A percentile compares a stretch with the other conserved stretches of the same genome.
phyloP scores from a whole-genome alignment of 2,113 vertebrate species.

The Octodon degus region DNA sequence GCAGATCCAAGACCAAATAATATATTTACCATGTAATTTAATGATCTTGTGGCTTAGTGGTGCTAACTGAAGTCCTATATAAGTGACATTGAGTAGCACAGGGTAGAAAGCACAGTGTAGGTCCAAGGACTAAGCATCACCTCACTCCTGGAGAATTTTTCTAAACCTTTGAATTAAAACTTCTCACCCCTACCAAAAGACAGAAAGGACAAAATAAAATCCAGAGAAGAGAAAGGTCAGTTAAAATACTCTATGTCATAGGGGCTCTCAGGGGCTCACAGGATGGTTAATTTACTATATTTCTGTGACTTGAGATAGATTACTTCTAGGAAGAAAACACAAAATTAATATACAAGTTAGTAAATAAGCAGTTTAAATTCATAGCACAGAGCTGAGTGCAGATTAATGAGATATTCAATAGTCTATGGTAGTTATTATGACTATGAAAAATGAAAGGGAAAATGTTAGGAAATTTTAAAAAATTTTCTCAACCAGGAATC shows the following conservation, averaged over 20 bases:
- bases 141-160: background rate
- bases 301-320: background rate
- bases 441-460: conserved; percentile 50
- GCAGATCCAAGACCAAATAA: background rate
- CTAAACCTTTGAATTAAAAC: background rate
- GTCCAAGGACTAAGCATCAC: background rate
- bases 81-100: background rate
- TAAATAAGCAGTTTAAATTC: conserved; percentile 62
- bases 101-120: background rate
- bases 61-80: background rate
- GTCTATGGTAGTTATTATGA: conserved; percentile 46
- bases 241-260: conserved; percentile 4
- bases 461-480: background rate
- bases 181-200: background rate
- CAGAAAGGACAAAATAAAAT: background rate
- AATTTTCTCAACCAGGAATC: conserved; percentile 50
- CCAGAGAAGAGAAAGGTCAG: background rate
- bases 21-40: background rate
- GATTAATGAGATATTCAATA: conserved; percentile 67
- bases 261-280: background rate
- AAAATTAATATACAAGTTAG: conserved; percentile 65
- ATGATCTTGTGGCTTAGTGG: background rate
- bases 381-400: conserved; percentile 47
- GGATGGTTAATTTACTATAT: conserved; percentile 17
- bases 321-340: conserved; percentile 32